Percentiles rank a stretch among this genome's conserved stretches.
Evolutionary conservation across 2,113 vertebrate genomes (phyloP).

Genomic region (Bos taurus): ARS-UCD2.0 NC_037344.1:26414001-26414500

Average conservation of each 20-base stretch:
- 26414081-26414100: not conserved
- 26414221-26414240: not conserved
- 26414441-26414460: not conserved
- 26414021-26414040: not conserved
- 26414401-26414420: not conserved
- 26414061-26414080: not conserved
- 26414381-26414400: not conserved
- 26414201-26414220: not conserved
- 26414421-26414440: not conserved
- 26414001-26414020: not conserved
- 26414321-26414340: not conserved
- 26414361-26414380: not conserved
- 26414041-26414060: not conserved
- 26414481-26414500: not conserved
- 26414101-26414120: not conserved
- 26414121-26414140: not conserved
- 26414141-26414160: not conserved
- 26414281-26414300: not conserved
- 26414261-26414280: not conserved
- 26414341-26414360: not conserved
- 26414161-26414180: not conserved
- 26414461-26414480: not conserved
- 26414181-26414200: not conserved
- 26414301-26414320: not conserved
- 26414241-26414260: not conserved